A percentile compares a stretch with the other conserved stretches of the same genome.
phyloP scores from a whole-genome alignment of 2,888 invertebrate genomes.

The Daptonema setosum region DNA sequence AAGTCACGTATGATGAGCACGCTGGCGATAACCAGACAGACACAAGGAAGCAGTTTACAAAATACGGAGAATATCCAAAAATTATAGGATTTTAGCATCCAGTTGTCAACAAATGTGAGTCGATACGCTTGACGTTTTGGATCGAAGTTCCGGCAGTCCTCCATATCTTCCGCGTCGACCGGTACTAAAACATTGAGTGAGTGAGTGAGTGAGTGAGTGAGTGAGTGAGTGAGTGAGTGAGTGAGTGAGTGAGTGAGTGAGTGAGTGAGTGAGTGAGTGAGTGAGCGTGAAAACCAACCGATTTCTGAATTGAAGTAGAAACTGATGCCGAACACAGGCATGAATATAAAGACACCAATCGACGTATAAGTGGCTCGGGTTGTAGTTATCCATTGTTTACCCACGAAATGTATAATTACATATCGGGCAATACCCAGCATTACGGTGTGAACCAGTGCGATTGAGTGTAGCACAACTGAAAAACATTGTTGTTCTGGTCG shows the following conservation, averaged over 20 bases:
- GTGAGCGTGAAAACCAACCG: no score
- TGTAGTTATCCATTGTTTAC: background rate
- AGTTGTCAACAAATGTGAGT: background rate
- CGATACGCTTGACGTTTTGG: background rate
- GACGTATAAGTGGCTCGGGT: background rate
- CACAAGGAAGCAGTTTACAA: background rate
- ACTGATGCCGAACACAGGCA: background rate
- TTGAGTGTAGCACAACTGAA: background rate
- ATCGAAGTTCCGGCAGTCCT: background rate
- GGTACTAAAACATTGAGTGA: no score
- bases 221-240: no score
- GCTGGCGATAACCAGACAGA: background rate
- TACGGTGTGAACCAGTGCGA: background rate
- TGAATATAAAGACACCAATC: background rate
- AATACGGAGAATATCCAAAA: background rate
- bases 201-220: no score
- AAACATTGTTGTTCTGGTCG: no score
- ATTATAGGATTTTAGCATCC: background rate
- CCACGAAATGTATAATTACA: background rate
- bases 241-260: no score
- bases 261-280: no score
- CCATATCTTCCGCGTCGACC: no score
- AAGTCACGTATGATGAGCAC: background rate
- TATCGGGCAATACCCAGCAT: slow-evolving; percentile 4
- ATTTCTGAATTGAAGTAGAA: slow-evolving; percentile 3